A percentile compares a stretch with the other conserved stretches of the same genome.
These are phyloP conservation scores for Albula glossodonta DNA, from an alignment of 2,113 vertebrate species.

Conservation along the genomic window DNA sequence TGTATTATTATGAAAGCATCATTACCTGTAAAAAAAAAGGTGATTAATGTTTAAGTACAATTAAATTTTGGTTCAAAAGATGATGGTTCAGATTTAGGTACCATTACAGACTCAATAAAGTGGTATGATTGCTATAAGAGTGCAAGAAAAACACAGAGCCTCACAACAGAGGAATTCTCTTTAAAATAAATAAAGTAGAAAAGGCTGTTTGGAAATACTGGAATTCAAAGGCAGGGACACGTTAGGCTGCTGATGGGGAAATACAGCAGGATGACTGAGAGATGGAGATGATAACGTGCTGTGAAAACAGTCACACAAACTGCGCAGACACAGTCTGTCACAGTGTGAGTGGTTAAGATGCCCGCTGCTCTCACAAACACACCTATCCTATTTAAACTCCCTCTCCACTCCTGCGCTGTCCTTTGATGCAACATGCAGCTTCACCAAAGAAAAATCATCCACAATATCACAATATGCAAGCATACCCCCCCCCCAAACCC, in stretches of 20 bases:
- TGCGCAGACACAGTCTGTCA: conserved; percentile 52
- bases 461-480: conserved; percentile 12
- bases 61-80: conserved; percentile 37
- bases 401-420: conserved; percentile 33
- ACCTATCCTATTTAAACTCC: conserved; percentile 35
- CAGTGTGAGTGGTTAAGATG: conserved; percentile 30
- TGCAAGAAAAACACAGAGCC: not conserved
- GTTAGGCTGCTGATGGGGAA: conserved; percentile 20
- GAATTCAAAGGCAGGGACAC: conserved; percentile 38
- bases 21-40: not conserved
- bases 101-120: conserved; percentile 16
- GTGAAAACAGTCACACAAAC: conserved; percentile 57
- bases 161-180: not conserved
- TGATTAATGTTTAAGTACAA: not conserved
- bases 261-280: conserved; percentile 22
- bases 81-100: conserved; percentile 28
- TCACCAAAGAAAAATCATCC: conserved; percentile 38
- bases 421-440: conserved; percentile 65
- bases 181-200: conserved; percentile 35
- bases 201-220: conserved; percentile 38
- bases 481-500: conserved; percentile 28
- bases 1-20: not conserved
- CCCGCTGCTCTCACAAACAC: conserved; percentile 42
- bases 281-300: conserved; percentile 24
- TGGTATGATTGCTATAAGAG: conserved; percentile 2